Percentiles rank a stretch among this genome's conserved stretches.
phyloP scores from a whole-genome alignment of 1,140 invertebrate genomes.

The Drosophila punjabiensis region DNA sequence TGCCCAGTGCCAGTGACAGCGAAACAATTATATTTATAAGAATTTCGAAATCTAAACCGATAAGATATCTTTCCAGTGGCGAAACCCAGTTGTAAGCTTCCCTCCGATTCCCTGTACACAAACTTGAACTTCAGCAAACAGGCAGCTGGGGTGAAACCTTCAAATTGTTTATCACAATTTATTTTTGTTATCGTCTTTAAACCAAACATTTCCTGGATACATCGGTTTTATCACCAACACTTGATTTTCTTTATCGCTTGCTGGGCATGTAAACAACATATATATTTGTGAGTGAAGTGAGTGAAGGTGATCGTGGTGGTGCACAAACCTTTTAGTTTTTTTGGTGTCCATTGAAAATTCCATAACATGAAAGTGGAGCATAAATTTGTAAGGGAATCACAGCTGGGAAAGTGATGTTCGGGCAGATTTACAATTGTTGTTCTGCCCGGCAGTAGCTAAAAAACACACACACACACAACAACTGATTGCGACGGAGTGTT shows the following conservation, averaged over 20 bases:
- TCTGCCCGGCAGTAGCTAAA: slow-evolving; percentile 4
- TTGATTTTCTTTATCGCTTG: slow-evolving; percentile 25
- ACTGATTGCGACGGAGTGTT: slow-evolving; percentile 10
- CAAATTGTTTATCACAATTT: slow-evolving; percentile 44
- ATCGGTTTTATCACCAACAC: slow-evolving; percentile 8
- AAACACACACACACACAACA: neutral
- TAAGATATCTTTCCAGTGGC: slow-evolving; percentile 24
- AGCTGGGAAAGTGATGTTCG: slow-evolving; percentile 72
- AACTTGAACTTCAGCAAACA: slow-evolving; percentile 42
- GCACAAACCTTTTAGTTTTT: slow-evolving; percentile 82
- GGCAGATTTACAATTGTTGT: slow-evolving; percentile 62
- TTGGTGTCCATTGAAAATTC: slow-evolving; percentile 85
- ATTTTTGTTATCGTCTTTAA: slow-evolving; percentile 41
- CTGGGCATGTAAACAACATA: neutral
- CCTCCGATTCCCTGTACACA: neutral
- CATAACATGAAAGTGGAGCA: slow-evolving; percentile 84
- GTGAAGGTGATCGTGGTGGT: neutral
- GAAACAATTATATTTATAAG: slow-evolving; percentile 33
- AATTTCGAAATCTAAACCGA: slow-evolving; percentile 19
- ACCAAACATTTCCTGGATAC: slow-evolving; percentile 39
- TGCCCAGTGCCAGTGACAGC: slow-evolving; percentile 22
- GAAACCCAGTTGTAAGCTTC: slow-evolving; percentile 29
- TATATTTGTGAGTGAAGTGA: neutral
- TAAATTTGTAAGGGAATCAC: slow-evolving; percentile 82
- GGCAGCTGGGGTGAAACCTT: slow-evolving; percentile 28